Base-by-base conservation (phyloP, 1,140 invertebrate species). In the Drosophila setifemur region DNA sequence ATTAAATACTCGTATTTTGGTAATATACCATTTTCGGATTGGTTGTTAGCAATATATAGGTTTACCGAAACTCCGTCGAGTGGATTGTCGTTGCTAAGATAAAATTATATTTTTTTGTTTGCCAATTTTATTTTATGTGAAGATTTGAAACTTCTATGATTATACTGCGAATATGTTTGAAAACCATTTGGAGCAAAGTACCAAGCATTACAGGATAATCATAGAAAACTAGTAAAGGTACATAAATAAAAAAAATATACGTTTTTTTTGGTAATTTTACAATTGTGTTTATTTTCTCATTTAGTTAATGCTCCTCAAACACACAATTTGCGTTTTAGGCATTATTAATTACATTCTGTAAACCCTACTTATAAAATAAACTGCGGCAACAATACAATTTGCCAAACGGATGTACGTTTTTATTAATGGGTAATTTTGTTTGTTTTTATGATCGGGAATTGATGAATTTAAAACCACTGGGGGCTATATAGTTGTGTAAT, bases 341-440 rank as follows among this genome's bases (percentile, higher is more conserved):
- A 81, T 81, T 64, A 69, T 68, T 76, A 86, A 86, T 86, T 72
- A 79, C 66, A 81, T 47, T 73, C 63, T 86, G 79, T 87, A 87
- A 86, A 87, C 87, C 81, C 81, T 86, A 86, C 82, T 86, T 86
- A 86, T 70, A 86, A 64, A 69, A 76, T 87, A 76, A 87, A 85
- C 74, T 79, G 79, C 40, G 61, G 63, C 69, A 83, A 74, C 64
- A 71, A 61, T 72, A 50, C 52, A 47, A 43, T 50, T 73, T 73
- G 71, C 68, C 78, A 69, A 82, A 73, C 49, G 19, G 25, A 44
- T 77, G 43, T 52, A 31, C 31, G 54, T 60, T 54, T 28, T 47
- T 61, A 53, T n/a, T n/a, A 28, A 60, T 73, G 29, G 25, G 31
- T 72, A 45, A 66, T 35, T 19, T 49, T 29, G 35, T 7, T 66